phyloP scores from a whole-genome alignment of 2,113 vertebrate genomes.

The Microcebus jonahi region DNA sequence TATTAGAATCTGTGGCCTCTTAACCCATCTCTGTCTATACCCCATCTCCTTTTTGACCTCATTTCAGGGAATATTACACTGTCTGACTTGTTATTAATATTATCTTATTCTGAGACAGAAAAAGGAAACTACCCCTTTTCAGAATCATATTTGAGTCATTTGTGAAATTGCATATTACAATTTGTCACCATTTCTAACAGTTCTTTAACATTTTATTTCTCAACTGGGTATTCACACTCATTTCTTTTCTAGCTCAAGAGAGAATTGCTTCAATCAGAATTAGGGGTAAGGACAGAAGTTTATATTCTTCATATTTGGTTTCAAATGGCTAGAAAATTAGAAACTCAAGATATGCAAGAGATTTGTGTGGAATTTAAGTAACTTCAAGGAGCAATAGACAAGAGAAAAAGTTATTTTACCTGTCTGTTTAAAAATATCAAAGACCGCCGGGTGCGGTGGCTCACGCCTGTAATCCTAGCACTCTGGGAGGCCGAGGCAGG shows the following conservation, averaged over 20 bases:
- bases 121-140: not conserved
- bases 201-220: conserved; percentile 29
- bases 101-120: conserved; percentile 54
- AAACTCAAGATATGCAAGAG: not conserved
- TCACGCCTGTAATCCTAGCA: too few species aligned
- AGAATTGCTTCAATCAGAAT: not conserved
- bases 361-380: not conserved
- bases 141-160: conserved; percentile 58
- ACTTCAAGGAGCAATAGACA: not conserved
- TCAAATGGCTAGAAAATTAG: not conserved
- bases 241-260: not conserved
- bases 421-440: not conserved
- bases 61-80: conserved; percentile 45
- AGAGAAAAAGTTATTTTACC: not conserved
- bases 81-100: conserved; percentile 61
- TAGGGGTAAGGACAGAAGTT: not conserved
- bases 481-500: too few species aligned
- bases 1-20: conserved; percentile 34
- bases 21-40: conserved; percentile 5
- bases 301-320: not conserved
- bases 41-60: conserved; percentile 34
- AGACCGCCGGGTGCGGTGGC: too few species aligned
- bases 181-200: conserved; percentile 32
- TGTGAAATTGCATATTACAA: conserved; percentile 68
- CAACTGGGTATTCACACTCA: not conserved